A percentile compares a stretch with the other conserved stretches of the same genome.
These are phyloP conservation scores for Linepithema humile DNA, from an alignment of 1,140 invertebrate genomes.

Conservation along the genomic window DNA sequence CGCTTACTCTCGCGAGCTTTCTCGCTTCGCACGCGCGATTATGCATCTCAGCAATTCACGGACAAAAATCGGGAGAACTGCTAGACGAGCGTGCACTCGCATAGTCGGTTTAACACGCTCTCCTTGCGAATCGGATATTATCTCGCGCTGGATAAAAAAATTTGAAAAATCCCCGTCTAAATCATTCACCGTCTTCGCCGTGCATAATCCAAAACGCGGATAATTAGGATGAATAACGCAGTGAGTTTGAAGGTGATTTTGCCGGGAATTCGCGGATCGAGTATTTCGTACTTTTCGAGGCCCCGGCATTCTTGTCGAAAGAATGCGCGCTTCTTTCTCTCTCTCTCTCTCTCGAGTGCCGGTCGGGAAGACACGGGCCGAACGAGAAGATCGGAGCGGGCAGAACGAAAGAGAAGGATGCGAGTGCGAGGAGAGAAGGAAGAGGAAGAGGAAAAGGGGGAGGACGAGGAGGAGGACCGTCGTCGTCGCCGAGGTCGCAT, in stretches of 20 bases:
- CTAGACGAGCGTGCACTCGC: not conserved
- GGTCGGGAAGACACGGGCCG: conserved; percentile 16
- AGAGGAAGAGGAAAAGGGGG: conserved; percentile 52
- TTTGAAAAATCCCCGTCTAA: too few species aligned
- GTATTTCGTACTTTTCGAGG: conserved; percentile 55
- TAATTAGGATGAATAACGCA: not conserved
- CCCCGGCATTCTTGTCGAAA: conserved; percentile 56
- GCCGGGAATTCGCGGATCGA: not conserved
- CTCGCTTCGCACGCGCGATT: not conserved
- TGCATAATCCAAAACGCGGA: not conserved
- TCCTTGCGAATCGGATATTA: not conserved
- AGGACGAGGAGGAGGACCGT: conserved; percentile 52
- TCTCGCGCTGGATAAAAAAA: too few species aligned
- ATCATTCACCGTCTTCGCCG: too few species aligned
- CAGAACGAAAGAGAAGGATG: conserved; percentile 49
- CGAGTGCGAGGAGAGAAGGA: conserved; percentile 49
- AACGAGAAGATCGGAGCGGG: conserved; percentile 21
- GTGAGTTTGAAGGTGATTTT: conserved; percentile 11
- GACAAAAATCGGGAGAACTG: not conserved
- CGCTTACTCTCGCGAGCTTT: conserved; percentile 20
- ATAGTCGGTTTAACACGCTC: not conserved
- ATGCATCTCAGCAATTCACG: not conserved
- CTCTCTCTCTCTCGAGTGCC: conserved; percentile 31
- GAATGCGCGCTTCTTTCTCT: conserved; percentile 67
- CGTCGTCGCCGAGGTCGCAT: conserved; percentile 76